Conservation (phyloP, 2,888 invertebrate species). For the Rugalucina vietnamica region DNA sequence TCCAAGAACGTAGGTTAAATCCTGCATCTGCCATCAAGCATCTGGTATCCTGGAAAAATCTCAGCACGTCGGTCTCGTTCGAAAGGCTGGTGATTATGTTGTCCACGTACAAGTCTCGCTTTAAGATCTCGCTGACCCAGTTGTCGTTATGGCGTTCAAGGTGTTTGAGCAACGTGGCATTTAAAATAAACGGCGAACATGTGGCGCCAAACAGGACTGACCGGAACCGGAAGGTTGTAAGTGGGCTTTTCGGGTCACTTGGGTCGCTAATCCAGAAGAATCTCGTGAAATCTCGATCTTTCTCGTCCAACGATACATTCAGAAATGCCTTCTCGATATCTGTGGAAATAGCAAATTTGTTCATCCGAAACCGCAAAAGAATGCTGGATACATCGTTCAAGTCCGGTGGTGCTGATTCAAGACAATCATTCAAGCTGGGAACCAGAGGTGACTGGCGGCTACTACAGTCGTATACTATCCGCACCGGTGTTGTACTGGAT, state of each 20-base stretch:
- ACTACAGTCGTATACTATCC: slow-evolving; percentile 51
- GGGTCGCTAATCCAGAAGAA: slow-evolving; percentile 50
- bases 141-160: slow-evolving; percentile 1
- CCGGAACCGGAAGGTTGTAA: slow-evolving; percentile 32
- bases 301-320: slow-evolving; percentile 21
- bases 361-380: slow-evolving; percentile 38
- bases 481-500: slow-evolving; percentile 35
- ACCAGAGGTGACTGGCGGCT: slow-evolving; percentile 14
- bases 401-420: slow-evolving; percentile 35
- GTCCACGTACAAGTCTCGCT: slow-evolving; percentile 47
- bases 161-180: slow-evolving; percentile 45
- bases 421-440: slow-evolving; percentile 42
- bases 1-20: slow-evolving; percentile 44
- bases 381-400: slow-evolving; percentile 37
- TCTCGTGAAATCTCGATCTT: slow-evolving; percentile 41
- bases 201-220: slow-evolving; percentile 41
- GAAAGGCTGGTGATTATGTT: slow-evolving; percentile 43
- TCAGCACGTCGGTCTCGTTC: background rate
- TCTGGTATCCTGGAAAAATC: slow-evolving; percentile 23
- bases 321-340: slow-evolving; percentile 55
- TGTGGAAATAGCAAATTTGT: slow-evolving; percentile 27
- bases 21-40: slow-evolving; percentile 28
- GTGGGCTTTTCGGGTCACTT: slow-evolving; percentile 11
- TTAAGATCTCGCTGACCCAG: background rate
- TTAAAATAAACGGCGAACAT: slow-evolving; percentile 38